Evolutionary conservation across 1,140 invertebrate genomes (phyloP).

Genomic region (Zeugodacus cucurbitae): DNA sequence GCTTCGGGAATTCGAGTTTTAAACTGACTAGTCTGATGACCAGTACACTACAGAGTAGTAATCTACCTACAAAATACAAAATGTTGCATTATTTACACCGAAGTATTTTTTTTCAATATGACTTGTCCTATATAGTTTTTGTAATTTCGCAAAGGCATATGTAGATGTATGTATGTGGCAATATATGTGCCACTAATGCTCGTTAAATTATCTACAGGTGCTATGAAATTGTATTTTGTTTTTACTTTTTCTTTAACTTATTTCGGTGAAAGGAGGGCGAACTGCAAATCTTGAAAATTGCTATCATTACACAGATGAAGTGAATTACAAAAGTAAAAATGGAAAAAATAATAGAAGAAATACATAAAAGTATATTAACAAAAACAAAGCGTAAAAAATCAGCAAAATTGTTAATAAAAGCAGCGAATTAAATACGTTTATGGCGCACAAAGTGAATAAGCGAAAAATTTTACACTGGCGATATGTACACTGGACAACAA

Average conservation of each 20-base stretch:
- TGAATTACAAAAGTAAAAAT: neutral
- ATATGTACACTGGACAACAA: too few relatives aligned
- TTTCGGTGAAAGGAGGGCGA: neutral
- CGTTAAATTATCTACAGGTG: neutral
- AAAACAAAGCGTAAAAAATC: neutral
- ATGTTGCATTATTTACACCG: too few relatives aligned
- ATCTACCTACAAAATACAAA: too few relatives aligned
- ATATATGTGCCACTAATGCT: neutral
- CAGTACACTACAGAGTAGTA: too few relatives aligned
- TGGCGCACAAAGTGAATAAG: neutral
- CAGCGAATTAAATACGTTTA: neutral
- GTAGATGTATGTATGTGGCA: neutral
- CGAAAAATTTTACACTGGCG: neutral
- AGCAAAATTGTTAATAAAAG: neutral
- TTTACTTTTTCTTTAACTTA: neutral
- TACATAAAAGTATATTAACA: neutral
- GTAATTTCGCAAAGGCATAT: neutral
- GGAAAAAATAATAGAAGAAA: neutral
- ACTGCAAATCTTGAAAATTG: neutral
- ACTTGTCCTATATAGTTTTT: neutral
- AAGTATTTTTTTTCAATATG: too few relatives aligned
- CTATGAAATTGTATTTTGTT: neutral
- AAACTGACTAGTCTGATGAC: too few relatives aligned
- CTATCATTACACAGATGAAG: neutral
- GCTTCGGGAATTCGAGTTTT: too few relatives aligned